Evolutionary conservation across 2,797 vertebrate genomes (phyloP), one percentile per base, ranked within the genome.

Genomic region (Synaphobranchus kaupii): DNA sequence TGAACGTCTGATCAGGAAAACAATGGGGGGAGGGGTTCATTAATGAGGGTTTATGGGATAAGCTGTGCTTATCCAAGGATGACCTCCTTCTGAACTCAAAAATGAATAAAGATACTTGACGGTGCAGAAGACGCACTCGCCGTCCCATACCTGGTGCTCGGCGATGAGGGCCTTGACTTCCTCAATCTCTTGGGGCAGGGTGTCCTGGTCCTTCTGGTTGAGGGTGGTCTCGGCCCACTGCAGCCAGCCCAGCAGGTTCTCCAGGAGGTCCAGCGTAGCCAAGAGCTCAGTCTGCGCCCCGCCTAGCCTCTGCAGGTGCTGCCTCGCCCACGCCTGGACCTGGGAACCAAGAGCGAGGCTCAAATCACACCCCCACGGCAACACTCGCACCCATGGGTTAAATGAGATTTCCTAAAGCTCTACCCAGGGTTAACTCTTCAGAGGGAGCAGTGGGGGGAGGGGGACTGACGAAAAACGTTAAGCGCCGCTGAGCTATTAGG

Each of bases 281-380:
- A 98, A 95, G 89, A 97, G 94, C 84, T 97, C 98, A 7, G 93
- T 96, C 90, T 99, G 95, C 17, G 98, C 98, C 20, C 93, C 90
- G 28, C 96, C 95, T 90, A 99, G 92, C 85, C 98, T 95, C 94
- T 99, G 98, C 80, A 99, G 98, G 94, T 99, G 98, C 90, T 99
- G 98, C 90, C 98, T 96, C 3, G 97, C 97, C 98, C 98, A 99
- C 2, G 98, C 98, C 90, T 98, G 96, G 34, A 99, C 99, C 99
- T 99, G 90, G 83, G 83, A 80, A 58, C 48, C 83, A 9, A 83
- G 48, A 10, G 4, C 63, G n/a, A 17, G 22, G 2, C 56, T 25
- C 31, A 17, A 82, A n/a, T 52, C n/a, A 50, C 15, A n/a, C 0
- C 22, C 25, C 22, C 44, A 81, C 44, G 25, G 15, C 48, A 50